Conservation (phyloP, 2,797 vertebrate genomes). For the Siniperca obscura region DNA sequence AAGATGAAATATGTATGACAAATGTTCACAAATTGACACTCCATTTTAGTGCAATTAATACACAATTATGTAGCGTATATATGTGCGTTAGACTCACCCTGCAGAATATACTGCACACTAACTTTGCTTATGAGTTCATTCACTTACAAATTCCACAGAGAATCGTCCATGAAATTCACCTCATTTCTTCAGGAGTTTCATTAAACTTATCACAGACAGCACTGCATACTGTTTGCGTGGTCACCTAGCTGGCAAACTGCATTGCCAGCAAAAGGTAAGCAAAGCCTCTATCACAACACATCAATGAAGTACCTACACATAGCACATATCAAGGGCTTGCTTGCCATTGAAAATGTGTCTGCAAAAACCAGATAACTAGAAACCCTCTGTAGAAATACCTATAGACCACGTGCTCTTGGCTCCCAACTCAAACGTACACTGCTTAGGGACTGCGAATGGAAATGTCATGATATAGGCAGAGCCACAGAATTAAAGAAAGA, state of each 20-base stretch:
- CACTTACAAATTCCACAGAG: constrained; percentile 27
- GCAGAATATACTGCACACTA: not conserved
- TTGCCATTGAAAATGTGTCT: constrained; percentile 69
- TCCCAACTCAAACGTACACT: constrained; percentile 32
- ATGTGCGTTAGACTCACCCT: constrained; percentile 5
- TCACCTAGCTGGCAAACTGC: constrained; percentile 67
- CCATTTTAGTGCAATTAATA: not conserved
- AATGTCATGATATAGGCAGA: constrained; percentile 49
- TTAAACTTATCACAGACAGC: constrained; percentile 67
- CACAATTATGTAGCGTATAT: not conserved
- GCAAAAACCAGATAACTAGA: constrained; percentile 69
- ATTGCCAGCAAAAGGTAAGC: constrained; percentile 63
- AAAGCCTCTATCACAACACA: constrained; percentile 66
- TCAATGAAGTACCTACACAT: constrained; percentile 67
- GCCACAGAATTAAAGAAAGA: constrained; percentile 12
- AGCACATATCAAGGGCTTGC: constrained; percentile 62
- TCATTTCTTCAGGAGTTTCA: constrained; percentile 60
- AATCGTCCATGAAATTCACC: constrained; percentile 55
- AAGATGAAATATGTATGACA: not conserved
- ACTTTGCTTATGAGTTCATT: constrained; percentile 25
- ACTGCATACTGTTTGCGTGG: constrained; percentile 63
- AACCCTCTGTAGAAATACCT: constrained; percentile 49
- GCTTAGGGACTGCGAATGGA: constrained; percentile 40
- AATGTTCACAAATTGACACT: not conserved
- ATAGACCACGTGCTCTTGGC: constrained; percentile 44